A percentile compares a stretch with the other conserved stretches of the same genome.
Conservation (phyloP, 2,797 vertebrate species). For the Molossus alvarezi region DNA sequence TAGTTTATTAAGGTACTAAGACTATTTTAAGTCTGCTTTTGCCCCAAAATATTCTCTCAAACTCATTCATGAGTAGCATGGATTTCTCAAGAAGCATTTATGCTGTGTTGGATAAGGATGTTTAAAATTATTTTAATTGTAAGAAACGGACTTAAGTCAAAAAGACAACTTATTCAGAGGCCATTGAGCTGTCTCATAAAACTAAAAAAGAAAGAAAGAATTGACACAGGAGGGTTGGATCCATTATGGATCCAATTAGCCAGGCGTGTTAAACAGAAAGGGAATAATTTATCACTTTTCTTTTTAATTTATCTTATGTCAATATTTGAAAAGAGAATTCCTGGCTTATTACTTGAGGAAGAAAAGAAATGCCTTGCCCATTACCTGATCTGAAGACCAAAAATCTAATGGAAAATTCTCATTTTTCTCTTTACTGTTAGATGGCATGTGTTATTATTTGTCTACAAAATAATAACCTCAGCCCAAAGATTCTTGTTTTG, state of each 20-base stretch:
- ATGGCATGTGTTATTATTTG: not conserved
- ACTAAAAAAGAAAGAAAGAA: not conserved
- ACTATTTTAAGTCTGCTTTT: conserved; percentile 52
- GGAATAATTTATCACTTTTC: not conserved
- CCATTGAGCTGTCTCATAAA: not conserved
- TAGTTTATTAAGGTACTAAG: not conserved
- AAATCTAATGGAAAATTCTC: conserved; percentile 12
- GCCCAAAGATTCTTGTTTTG: not conserved
- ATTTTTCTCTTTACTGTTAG: not conserved
- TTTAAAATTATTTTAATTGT: conserved; percentile 48
- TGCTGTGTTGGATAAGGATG: not conserved
- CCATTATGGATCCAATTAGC: not conserved
- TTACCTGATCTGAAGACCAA: conserved; percentile 24
- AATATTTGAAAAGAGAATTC: not conserved
- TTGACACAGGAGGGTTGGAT: not conserved
- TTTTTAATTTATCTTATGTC: not conserved
- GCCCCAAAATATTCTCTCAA: not conserved
- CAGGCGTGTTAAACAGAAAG: not conserved
- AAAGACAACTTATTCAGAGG: conserved; percentile 13
- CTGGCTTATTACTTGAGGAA: not conserved
- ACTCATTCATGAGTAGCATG: not conserved
- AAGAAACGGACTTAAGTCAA: conserved; percentile 39
- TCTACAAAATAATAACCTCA: not conserved
- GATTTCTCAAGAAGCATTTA: conserved; percentile 39
- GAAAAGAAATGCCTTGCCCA: not conserved